These are phyloP conservation scores for Amphimallon solstitiale DNA, from an alignment of 2,888 invertebrate genomes.

Conservation along the genomic window DNA sequence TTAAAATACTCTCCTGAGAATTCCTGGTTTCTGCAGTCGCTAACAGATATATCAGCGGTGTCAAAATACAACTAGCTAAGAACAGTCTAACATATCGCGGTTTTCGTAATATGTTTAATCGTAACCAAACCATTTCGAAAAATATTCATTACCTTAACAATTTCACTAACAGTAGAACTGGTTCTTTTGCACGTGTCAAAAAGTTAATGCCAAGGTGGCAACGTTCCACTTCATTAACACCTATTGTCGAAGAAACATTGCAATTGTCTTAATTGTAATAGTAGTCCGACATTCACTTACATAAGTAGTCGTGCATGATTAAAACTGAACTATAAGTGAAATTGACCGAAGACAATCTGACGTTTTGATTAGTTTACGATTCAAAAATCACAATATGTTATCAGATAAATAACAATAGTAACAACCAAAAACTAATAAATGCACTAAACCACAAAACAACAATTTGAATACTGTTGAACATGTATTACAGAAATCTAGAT, in stretches of 20 bases:
- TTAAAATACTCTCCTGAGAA: constrained; percentile 46
- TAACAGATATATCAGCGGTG: constrained; percentile 72
- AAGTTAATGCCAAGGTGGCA: constrained; percentile 43
- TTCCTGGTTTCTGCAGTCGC: constrained; percentile 68
- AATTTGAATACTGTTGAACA: no score
- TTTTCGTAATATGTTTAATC: constrained; percentile 45
- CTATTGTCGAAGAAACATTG: not conserved
- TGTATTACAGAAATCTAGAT: no score
- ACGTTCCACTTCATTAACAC: constrained; percentile 31
- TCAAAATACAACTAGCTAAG: constrained; percentile 65
- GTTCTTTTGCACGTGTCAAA: constrained; percentile 42
- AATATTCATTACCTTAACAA: constrained; percentile 17
- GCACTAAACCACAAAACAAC: no score
- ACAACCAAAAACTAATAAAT: no score
- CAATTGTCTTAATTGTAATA: not conserved
- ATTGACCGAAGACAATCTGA: not conserved
- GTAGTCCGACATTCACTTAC: no score
- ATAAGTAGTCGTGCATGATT: no score
- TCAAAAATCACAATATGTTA: no score
- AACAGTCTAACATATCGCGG: constrained; percentile 59
- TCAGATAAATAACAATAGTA: no score
- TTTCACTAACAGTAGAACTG: constrained; percentile 15
- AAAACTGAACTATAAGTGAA: not conserved
- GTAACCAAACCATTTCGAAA: constrained; percentile 40
- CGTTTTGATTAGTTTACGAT: no score